phyloP scores from a whole-genome alignment of 2,888 invertebrate genomes.

The Galeopsomyia nigrocyanea region DNA sequence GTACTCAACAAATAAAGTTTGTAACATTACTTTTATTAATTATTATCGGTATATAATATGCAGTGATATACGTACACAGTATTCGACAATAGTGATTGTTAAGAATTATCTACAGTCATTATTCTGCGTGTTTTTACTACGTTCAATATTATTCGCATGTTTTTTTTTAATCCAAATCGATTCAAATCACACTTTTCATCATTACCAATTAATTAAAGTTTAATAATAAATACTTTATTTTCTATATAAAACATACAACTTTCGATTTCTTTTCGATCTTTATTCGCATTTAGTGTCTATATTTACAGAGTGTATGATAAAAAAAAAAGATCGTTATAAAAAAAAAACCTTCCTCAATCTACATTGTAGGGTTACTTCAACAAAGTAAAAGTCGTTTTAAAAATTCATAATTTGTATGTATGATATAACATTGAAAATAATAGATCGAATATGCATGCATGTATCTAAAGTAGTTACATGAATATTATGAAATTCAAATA shows the following conservation, averaged over 20 bases:
- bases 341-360: constrained; percentile 51
- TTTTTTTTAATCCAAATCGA: constrained; percentile 41
- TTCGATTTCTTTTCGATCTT: constrained; percentile 53
- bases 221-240: constrained; percentile 65
- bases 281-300: constrained; percentile 43
- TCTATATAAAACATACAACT: constrained; percentile 63
- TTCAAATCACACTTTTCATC: constrained; percentile 45
- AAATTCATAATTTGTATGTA: too few relatives aligned
- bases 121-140: constrained; percentile 54
- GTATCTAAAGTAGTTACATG: too few relatives aligned
- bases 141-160: constrained; percentile 1
- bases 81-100: constrained; percentile 66
- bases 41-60: constrained; percentile 65
- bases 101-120: constrained; percentile 67
- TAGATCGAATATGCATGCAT: too few relatives aligned
- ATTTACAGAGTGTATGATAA: constrained; percentile 61
- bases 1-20: constrained; percentile 50
- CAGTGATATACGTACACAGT: constrained; percentile 61
- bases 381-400: too few relatives aligned
- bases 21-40: constrained; percentile 67
- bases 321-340: constrained; percentile 53
- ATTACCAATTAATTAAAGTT: constrained; percentile 51
- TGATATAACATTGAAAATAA: too few relatives aligned
- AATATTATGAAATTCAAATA: too few relatives aligned
- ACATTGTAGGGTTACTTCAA: too few relatives aligned